Evolutionary conservation across 2,797 vertebrate genomes (phyloP), one percentile per base, ranked within the genome.

Genomic region (Eremophila alpestris): DNA sequence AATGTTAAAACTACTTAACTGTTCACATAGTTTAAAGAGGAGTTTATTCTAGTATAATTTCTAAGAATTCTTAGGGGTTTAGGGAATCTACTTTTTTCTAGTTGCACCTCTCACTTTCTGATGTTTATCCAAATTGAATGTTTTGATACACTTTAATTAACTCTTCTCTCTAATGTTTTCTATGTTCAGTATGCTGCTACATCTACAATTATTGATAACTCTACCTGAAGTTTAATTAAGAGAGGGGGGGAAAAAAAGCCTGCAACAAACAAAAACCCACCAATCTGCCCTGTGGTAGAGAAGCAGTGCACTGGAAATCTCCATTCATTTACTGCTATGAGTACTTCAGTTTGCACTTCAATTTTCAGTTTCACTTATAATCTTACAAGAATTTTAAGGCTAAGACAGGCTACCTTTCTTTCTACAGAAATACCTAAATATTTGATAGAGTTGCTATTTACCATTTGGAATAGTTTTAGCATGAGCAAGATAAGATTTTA

Each of bases 181-280:
- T 7, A 4, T 67, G 36, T 69, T 78, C 29, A 34, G 3, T 40
- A 36, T 73, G 36, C 11, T 82, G 41, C 23, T 59, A 32, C 55
- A 67, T 77, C 14, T 77, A 1, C n/a, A 59, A 13, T 20, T 56
- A 6, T 15, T 86, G 62, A 55, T 84, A 77, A 83, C 2, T 45
- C 4, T 32, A 73, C 34, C 19, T 67, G 20, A 67, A 34, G 3
- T 38, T 30, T 18, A 80, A 23, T 76, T 68, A 32, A 67, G 22
- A 32, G 9, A 10, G 5, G 11, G 5, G 11, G 6, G 2, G 10
- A 19, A 38, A n/a, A 40, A 26, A 2, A 24, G 7, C 4, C 7
- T 22, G 18, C 36, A 76, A 19, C 13, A 49, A 60, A n/a, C 3
- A 69, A 55, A n/a, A 32, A 8, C 1, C 3, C 13, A 32, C 1